Evolutionary conservation across 1,140 invertebrate species (phyloP), one percentile per base, ranked within the genome.

Genomic region (Drosophila tani): DNA sequence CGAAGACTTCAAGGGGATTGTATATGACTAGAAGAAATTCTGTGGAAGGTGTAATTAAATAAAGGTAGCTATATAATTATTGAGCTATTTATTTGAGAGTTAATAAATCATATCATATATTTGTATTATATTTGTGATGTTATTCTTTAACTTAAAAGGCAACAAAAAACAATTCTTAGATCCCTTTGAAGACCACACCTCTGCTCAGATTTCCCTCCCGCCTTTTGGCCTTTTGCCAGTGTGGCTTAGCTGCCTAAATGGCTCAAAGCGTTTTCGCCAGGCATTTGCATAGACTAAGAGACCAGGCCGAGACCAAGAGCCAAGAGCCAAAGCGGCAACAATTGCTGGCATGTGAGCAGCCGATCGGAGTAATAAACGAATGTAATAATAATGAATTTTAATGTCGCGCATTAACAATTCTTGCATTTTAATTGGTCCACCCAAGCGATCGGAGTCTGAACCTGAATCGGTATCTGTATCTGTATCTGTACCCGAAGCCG

Each of bases 361-460:
- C 64, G 51, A 74, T 91, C 82, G 81, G 67, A 82, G 82, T 63
- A 90, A 85, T 85, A 90, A 91, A 88, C 83, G 83, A 88, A 70
- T 87, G 83, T 90, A 85, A 90, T 90, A 90, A 90, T 90, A 90
- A 90, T 90, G 85, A 90, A 90, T 90, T 90, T 90, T 90, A 90
- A 90, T 90, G 85, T 80, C 79, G 85, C 81, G 79, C 85, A 91
- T 90, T 90, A 90, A 91, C 85, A 90, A 90, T 90, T 90, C 85
- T 80, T 90, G 85, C 85, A 90, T 90, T 90, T 90, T 90, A 90
- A 90, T 90, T 91, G 85, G 87, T 69, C 78, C 59, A 79, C 75
- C 74, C 57, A 73, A 63, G 55, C 59, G 57, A 45, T 69, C 35
- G 27, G 27, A 29, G 41, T 41, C 62, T 64, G 57, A 56, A 29